Evolutionary conservation across 1,140 invertebrate genomes (phyloP), one percentile per base, ranked within the genome.

Genomic region (Idris sp.): DNA sequence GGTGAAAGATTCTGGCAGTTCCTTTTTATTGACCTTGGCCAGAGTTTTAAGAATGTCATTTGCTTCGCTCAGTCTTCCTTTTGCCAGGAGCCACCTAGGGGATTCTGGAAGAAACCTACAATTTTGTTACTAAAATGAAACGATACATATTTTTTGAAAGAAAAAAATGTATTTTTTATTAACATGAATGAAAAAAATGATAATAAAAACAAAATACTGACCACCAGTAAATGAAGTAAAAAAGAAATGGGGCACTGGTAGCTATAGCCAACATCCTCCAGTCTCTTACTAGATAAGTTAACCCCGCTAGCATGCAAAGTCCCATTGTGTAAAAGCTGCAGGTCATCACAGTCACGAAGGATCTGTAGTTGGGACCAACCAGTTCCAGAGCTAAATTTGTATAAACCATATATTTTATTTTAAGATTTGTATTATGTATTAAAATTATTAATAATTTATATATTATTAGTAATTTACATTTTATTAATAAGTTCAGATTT

Each of bases 291-390:
- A 96, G 84, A 82, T 95, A 97, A 1, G 95, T 94, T 1, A 97
- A 90, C 2, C 91, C 90, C 2, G 96, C 92, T 22, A 97, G 81
- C 74, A 96, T 86, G 79, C 96, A 93, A 18, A 97, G 88, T 0
- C 95, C 95, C 36, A 95, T 88, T 2, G 95, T 96, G 81, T 97
- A 97, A 81, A 95, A 96, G 18, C 95, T 91, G 73, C 95, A 96
- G 0, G 94, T 96, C 91, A 96, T 93, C 0, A 96, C 94, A 0
- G 95, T 97, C 0, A 95, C 93, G 84, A 96, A 96, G 0, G 95
- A 96, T 69, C 96, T 89, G 86, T 97, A 96, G 82, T 94, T 95
- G 14, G 95, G 94, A 2, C 95, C 95, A 10, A 97, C 95, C 16
- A 97, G 81, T 88, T 97, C 96, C 56, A 97, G 84, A 67, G 94